Base-by-base conservation (phyloP, 2,888 invertebrate genomes). In the Eustalomyia histrio region DNA sequence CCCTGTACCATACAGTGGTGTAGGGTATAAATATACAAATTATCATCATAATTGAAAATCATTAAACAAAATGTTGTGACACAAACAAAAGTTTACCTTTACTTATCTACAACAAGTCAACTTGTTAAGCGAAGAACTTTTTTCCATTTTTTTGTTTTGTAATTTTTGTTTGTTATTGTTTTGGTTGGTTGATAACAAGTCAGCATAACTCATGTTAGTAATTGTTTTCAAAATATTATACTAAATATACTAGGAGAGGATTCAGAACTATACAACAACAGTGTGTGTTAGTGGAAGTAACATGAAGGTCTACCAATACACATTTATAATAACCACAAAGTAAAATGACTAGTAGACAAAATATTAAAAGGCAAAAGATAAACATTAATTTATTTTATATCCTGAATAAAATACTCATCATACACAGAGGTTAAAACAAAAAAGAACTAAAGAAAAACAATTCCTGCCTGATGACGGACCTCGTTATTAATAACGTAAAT, bases 401-500 rank as follows among this genome's bases (percentile, higher is more conserved):
- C 58, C 73, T 57, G 50, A 52, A 39, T 47, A 74, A 74, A 55
- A 52, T 43, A 47, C 10, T 18, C 72, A 24, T 14, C 14, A 21
- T 47, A n/a, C 43, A 52, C 21, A 6, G 64, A 3, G 64, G 43
- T 55, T 57, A 67, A 65, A 63, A 43, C 29, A 67, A 50, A 21
- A 67, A 76, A 72, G 16, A 55, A 47, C 29, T 29, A 29, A 29
- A 57, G 29, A 47, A 35, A 47, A 55, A 24, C 52, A 14, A 73
- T 76, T 76, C 39, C 21, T 16, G 74, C 61, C 55, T 63, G 76
- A 17, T 72, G 76, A 63, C 72, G 72, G 67, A 73, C 69, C 58
- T 73, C 58, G 65, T 79, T 79, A 65, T 79, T 80, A 79, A 73
- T 79, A 76, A 78, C 73, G 61, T 52, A 74, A 82, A 74, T 82